phyloP scores from a whole-genome alignment of 2,888 invertebrate species.

The Stomorhina lunata region DNA sequence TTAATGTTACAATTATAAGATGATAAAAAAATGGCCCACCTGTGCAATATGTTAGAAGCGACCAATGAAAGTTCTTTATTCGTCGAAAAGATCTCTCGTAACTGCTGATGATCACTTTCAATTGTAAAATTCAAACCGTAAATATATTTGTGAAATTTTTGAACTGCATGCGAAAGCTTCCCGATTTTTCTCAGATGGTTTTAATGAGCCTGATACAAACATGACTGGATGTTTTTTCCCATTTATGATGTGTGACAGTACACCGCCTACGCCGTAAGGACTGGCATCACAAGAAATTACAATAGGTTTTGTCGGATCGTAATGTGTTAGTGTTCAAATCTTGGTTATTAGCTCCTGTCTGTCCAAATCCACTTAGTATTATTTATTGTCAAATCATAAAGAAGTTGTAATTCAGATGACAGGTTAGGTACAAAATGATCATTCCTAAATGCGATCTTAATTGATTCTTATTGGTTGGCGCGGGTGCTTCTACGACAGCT shows the following conservation, averaged over 20 bases:
- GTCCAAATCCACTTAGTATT: conserved; percentile 43
- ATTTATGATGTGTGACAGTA: conserved; percentile 42
- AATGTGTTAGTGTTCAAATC: conserved; percentile 29
- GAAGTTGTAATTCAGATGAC: conserved; percentile 25
- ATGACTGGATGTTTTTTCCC: conserved; percentile 35
- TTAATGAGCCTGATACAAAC: conserved; percentile 35
- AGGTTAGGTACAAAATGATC: conserved; percentile 50
- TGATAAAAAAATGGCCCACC: conserved; percentile 47
- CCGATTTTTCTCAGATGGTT: conserved; percentile 22
- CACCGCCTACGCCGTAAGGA: conserved; percentile 48
- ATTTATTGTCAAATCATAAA: conserved; percentile 42
- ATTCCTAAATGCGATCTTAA: conserved; percentile 48
- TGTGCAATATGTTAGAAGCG: conserved; percentile 34
- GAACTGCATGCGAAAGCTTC: conserved; percentile 38
- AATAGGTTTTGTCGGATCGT: conserved; percentile 37
- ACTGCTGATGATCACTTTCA: conserved; percentile 41
- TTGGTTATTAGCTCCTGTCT: conserved; percentile 22
- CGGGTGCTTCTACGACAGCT: no score
- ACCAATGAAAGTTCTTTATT: conserved; percentile 30
- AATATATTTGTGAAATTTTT: conserved; percentile 52
- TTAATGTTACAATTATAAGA: background rate
- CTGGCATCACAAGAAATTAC: conserved; percentile 45
- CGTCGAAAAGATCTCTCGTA: conserved; percentile 33
- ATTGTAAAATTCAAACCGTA: conserved; percentile 36
- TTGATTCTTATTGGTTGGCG: conserved; percentile 38